Percentiles rank a stretch among this genome's conserved stretches.
Conservation (phyloP, 2,113 vertebrate genomes). For the Lepus americanus region DNA sequence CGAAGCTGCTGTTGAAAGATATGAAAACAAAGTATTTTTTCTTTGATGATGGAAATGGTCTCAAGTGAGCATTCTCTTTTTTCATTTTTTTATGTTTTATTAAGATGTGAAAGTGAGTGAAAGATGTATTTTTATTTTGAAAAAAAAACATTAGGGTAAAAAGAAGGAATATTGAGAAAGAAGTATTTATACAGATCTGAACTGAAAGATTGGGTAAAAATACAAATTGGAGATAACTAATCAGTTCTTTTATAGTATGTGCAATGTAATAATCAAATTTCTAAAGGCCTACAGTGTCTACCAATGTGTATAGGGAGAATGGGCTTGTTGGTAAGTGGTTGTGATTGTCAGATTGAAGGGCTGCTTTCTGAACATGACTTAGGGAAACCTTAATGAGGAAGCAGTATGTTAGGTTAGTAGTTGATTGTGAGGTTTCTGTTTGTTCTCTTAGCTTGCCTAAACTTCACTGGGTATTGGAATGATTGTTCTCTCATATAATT, state of each 20-base stretch:
- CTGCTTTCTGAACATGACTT: background rate
- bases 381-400: background rate
- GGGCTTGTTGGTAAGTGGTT: accelerated
- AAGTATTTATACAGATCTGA: background rate
- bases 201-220: background rate
- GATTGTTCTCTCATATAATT: background rate
- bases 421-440: background rate
- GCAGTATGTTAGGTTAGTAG: accelerated
- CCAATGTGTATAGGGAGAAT: accelerated
- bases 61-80: constrained; percentile 91
- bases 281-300: background rate
- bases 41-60: constrained; percentile 98
- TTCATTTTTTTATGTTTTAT: constrained; percentile 3
- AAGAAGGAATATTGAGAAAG: background rate
- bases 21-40: constrained; percentile 99
- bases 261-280: background rate
- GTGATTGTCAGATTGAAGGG: background rate
- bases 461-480: background rate
- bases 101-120: background rate
- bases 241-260: background rate
- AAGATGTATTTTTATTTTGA: constrained; percentile 42
- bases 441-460: background rate
- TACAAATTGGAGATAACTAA: background rate
- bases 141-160: background rate
- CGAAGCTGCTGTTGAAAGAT: constrained; percentile 94